A percentile compares a stretch with the other conserved stretches of the same genome.
phyloP scores from a whole-genome alignment of 2,113 vertebrate genomes.

The Athene cunicularia region DNA sequence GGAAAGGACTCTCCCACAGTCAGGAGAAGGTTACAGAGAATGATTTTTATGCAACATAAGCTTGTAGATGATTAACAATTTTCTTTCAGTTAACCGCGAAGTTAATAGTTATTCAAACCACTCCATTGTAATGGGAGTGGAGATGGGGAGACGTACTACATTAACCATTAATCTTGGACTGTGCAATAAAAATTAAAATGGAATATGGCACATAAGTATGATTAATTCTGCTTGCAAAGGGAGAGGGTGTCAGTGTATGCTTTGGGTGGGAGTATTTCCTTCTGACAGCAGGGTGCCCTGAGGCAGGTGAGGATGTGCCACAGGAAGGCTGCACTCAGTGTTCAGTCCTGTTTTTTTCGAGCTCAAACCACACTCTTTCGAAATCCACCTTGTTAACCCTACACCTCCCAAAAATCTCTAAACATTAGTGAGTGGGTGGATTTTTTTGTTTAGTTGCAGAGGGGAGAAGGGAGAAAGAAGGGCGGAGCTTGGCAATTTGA shows the following conservation, averaged over 20 bases:
- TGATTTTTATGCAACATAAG: slow-evolving; percentile 66
- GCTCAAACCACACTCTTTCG: background rate
- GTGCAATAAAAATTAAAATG: slow-evolving; percentile 66
- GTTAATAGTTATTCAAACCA: slow-evolving; percentile 76
- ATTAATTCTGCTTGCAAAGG: slow-evolving; percentile 60
- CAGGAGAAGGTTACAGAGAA: slow-evolving; percentile 57
- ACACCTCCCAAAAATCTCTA: background rate
- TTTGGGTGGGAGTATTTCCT: background rate
- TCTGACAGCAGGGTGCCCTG: background rate
- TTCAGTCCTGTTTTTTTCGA: background rate
- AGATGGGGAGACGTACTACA: slow-evolving; percentile 49
- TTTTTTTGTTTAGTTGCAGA: background rate
- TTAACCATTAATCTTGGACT: slow-evolving; percentile 73
- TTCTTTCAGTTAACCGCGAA: slow-evolving; percentile 70
- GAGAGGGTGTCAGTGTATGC: slow-evolving; percentile 23
- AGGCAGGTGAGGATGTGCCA: background rate
- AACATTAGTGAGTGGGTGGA: background rate
- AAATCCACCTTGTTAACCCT: background rate
- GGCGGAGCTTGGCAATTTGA: background rate
- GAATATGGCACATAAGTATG: slow-evolving; percentile 59
- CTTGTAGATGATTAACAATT: slow-evolving; percentile 76
- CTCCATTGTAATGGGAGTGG: slow-evolving; percentile 60
- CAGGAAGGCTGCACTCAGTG: background rate
- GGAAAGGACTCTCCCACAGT: slow-evolving; percentile 44
- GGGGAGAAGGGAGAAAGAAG: background rate